Evolutionary conservation across 2,888 invertebrate genomes (phyloP).

Genomic region (Lumbricus terrestris): DNA sequence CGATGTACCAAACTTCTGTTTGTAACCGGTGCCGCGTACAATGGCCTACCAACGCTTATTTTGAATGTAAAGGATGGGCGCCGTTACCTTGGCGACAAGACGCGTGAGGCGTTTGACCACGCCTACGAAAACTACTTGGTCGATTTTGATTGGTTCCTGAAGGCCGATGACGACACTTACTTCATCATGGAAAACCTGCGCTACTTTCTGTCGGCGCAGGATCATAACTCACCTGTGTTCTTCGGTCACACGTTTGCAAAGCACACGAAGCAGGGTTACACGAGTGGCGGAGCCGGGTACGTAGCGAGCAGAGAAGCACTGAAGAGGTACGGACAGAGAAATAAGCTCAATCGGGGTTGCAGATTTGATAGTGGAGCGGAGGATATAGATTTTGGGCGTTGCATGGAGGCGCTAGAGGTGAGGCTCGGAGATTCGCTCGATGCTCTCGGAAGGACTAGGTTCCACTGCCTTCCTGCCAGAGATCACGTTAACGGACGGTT

Average conservation of each 20-base stretch:
- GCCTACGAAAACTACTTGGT: not conserved
- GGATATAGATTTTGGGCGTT: constrained; percentile 52
- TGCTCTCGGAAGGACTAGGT: constrained; percentile 47
- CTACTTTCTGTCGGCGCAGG: constrained; percentile 77
- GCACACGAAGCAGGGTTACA: constrained; percentile 22
- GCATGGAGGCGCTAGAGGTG: constrained; percentile 51
- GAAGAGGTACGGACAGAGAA: not conserved
- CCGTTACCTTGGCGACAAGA: not conserved
- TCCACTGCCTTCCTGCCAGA: constrained; percentile 52
- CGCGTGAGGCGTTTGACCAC: not conserved
- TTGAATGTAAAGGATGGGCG: not conserved
- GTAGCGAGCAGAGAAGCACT: not conserved
- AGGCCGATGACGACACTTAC: constrained; percentile 77
- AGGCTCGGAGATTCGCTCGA: constrained; percentile 48
- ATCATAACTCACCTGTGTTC: constrained; percentile 75
- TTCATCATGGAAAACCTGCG: constrained; percentile 56
- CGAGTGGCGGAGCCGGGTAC: constrained; percentile 4
- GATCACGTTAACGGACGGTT: constrained; percentile 37
- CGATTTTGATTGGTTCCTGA: constrained; percentile 86
- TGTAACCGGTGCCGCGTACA: constrained; percentile 65
- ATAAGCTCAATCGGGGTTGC: not conserved
- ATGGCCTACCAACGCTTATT: constrained; percentile 47
- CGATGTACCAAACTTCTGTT: constrained; percentile 66
- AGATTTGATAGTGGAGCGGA: constrained; percentile 39
- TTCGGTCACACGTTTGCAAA: constrained; percentile 62